Percentiles rank a stretch among this genome's conserved stretches.
phyloP scores from a whole-genome alignment of 2,888 invertebrate genomes.

The Drosophila rellima region DNA sequence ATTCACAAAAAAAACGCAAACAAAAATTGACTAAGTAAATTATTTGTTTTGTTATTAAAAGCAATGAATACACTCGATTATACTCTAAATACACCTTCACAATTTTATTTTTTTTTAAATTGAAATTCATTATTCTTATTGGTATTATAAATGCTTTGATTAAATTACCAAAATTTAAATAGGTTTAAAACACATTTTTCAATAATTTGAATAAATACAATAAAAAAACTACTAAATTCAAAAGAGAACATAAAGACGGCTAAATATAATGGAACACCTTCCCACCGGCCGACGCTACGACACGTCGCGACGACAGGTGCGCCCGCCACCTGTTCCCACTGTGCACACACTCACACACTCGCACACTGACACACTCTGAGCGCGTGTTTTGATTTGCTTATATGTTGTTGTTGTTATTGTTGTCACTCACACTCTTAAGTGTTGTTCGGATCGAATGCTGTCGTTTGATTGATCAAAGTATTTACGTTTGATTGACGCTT shows the following conservation, averaged over 20 bases:
- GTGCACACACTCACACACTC: slow-evolving; percentile 44
- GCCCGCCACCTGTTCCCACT: slow-evolving; percentile 39
- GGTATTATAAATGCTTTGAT: neutral
- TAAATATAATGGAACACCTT: slow-evolving; percentile 7
- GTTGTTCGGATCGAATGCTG: slow-evolving; percentile 11
- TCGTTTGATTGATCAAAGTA: slow-evolving; percentile 18
- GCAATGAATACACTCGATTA: slow-evolving; percentile 1
- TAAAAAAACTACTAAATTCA: slow-evolving; percentile 3
- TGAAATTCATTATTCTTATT: neutral
- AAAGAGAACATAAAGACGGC: neutral
- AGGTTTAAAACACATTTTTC: neutral
- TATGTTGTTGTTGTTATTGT: slow-evolving; percentile 20
- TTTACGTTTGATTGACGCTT: slow-evolving; percentile 36
- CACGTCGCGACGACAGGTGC: slow-evolving; percentile 18
- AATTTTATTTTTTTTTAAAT: slow-evolving; percentile 1
- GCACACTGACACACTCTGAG: slow-evolving; percentile 51
- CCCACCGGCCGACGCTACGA: neutral
- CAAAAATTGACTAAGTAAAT: slow-evolving; percentile 18
- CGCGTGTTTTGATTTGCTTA: slow-evolving; percentile 53
- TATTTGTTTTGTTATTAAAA: slow-evolving; percentile 9
- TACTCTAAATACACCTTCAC: neutral
- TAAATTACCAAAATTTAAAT: slow-evolving; percentile 23
- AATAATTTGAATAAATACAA: slow-evolving; percentile 1
- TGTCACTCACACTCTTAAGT: slow-evolving; percentile 23
- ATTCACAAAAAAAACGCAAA: slow-evolving; percentile 8